Percentiles rank a stretch among this genome's conserved stretches.
Evolutionary conservation across 2,888 invertebrate genomes (phyloP).

Genomic region (Eustalomyia histrio): DNA sequence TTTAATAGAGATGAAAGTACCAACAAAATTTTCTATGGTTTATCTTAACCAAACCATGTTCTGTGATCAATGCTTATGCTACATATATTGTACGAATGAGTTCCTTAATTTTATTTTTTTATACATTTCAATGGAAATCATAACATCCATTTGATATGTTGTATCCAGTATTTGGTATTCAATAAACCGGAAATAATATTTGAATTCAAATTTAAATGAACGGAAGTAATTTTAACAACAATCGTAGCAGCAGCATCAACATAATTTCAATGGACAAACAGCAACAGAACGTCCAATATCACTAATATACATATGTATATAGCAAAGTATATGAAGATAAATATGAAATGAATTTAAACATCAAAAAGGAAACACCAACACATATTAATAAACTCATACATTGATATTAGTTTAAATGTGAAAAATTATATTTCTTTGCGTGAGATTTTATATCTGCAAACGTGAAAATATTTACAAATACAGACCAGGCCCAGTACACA

Average conservation of each 20-base stretch:
- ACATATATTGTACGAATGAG: conserved; percentile 28
- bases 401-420: too few species aligned
- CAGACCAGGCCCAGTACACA: too few species aligned
- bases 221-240: conserved; percentile 67
- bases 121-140: conserved; percentile 54
- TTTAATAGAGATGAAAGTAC: too few species aligned
- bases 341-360: conserved; percentile 35
- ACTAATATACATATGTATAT: background rate
- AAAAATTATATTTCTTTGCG: too few species aligned
- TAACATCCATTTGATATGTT: conserved; percentile 55
- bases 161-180: conserved; percentile 58
- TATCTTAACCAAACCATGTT: background rate
- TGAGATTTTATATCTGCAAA: too few species aligned
- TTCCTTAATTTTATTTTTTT: conserved; percentile 8
- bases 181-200: conserved; percentile 68
- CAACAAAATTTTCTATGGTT: background rate
- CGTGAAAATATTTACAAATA: too few species aligned
- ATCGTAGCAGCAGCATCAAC: conserved; percentile 35
- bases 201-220: conserved; percentile 69
- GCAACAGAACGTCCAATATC: conserved; percentile 31
- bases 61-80: background rate
- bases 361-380: conserved; percentile 18
- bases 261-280: conserved; percentile 40
- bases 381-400: background rate
- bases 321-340: conserved; percentile 32